phyloP scores from a whole-genome alignment of 1,140 invertebrate species.

The Drosophila parabipectinata region DNA sequence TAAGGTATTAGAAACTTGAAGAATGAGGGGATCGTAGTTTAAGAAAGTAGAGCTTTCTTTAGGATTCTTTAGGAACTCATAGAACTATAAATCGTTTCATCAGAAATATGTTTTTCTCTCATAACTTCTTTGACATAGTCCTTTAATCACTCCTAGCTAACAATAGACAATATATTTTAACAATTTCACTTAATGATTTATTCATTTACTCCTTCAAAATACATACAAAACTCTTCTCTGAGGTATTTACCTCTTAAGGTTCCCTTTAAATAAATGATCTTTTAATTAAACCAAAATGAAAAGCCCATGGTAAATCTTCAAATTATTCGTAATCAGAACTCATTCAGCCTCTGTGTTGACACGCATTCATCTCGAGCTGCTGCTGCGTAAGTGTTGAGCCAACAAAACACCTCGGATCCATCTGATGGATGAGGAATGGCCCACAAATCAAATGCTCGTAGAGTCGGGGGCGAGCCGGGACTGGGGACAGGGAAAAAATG shows the following conservation, averaged over 20 bases:
- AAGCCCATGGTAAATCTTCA: not conserved
- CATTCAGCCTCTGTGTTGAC: conserved; percentile 23
- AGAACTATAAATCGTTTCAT: too few relatives aligned
- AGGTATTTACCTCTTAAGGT: not conserved
- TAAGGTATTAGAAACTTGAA: too few relatives aligned
- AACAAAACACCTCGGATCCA: conserved; percentile 20
- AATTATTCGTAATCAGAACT: conserved; percentile 23
- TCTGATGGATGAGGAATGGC: conserved; percentile 28
- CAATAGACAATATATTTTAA: too few relatives aligned
- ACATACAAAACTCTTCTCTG: too few relatives aligned
- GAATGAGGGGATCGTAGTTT: too few relatives aligned
- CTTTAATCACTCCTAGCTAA: too few relatives aligned
- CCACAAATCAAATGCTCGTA: conserved; percentile 41
- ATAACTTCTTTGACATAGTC: too few relatives aligned
- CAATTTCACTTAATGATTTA: too few relatives aligned
- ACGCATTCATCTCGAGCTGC: conserved; percentile 12
- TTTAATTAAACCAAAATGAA: not conserved
- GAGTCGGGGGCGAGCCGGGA: conserved; percentile 11
- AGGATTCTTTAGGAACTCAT: too few relatives aligned
- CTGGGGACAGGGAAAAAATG: conserved; percentile 43
- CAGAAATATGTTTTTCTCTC: too few relatives aligned
- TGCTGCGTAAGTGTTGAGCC: conserved; percentile 41
- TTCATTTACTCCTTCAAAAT: too few relatives aligned
- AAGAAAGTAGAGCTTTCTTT: too few relatives aligned
- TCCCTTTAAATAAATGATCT: not conserved